Evolutionary conservation across 2,888 invertebrate species (phyloP).

Genomic region (Melangyna quadrimaculata): DNA sequence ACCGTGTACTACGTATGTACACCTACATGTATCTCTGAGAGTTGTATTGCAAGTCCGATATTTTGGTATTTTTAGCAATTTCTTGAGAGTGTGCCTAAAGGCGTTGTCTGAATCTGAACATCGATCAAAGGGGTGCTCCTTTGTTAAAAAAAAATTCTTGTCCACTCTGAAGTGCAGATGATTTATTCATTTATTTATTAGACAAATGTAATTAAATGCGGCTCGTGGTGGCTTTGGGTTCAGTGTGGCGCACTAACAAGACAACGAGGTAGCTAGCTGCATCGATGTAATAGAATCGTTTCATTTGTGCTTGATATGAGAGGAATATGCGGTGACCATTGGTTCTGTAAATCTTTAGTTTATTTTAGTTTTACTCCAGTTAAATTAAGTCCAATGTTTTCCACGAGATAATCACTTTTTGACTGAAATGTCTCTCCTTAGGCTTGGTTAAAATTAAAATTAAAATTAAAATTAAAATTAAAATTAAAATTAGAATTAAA

Average conservation of each 20-base stretch:
- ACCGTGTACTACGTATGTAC: no score
- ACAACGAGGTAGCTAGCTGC: not conserved
- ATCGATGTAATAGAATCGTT: conserved; percentile 42
- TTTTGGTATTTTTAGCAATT: conserved; percentile 47
- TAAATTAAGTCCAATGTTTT: no score
- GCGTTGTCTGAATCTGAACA: conserved; percentile 52
- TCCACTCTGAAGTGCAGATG: conserved; percentile 52
- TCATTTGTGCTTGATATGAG: not conserved
- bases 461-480: no score
- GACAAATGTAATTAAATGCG: conserved; percentile 56
- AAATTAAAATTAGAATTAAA: no score
- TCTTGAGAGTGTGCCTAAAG: conserved; percentile 20
- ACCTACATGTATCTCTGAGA: not conserved
- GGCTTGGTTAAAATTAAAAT: no score
- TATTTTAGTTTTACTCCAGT: not conserved
- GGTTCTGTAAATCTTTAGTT: not conserved
- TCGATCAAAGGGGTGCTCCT: conserved; percentile 56
- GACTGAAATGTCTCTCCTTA: no score
- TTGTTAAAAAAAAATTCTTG: conserved; percentile 52
- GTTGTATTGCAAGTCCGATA: not conserved
- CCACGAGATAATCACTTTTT: no score
- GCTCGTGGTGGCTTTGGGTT: not conserved
- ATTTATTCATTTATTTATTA: conserved; percentile 64
- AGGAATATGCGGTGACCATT: not conserved
- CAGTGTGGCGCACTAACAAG: conserved; percentile 13